Evolutionary conservation across 1,140 invertebrate species (phyloP), one percentile per base, ranked within the genome.

Genomic region (Chrysopa pallens): DNA sequence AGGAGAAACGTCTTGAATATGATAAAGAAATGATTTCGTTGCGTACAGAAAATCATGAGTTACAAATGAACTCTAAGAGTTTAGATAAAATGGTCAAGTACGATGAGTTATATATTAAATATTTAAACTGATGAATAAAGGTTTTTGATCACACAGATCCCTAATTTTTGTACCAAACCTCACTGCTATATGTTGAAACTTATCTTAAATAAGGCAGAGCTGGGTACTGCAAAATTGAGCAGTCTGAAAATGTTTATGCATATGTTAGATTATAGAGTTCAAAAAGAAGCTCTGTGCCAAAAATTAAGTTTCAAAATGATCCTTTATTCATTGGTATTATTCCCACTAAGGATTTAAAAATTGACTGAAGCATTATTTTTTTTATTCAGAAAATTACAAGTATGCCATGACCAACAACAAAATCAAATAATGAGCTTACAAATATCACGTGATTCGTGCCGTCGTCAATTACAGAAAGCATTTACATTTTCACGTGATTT

Each of bases 401-500:
- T 67, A 11, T 64, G 68, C 46, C 65, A 60, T 44, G 49, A 48
- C 11, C 36, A 66, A 36, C 60, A 59, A 33, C 62, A 67, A 4
- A 56, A 66, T 14, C 8, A 33, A 9, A 9, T 33, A 2, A 12
- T 33, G 31, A 33, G 8, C 4, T 33, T 12, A 6, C 62, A 69
- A 52, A 52, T 67, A 27, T 69, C 67, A 11, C 57, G 64, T 39
- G 68, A 70, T 42, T 68, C 69, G 3, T 63, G 67, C 6, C 66
- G 67, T 35, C 62, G 64, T 40, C 69, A 72, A 48, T 52, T 73
- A 27, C 62, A 56, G n/a, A 71, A 73, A 51, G 67, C 66, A 1
- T 69, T 70, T 51, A 52, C 49, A 13, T 70, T 70, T 50, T 67
- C 69, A 23, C 61, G 69, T 47, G 63, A 70, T 47, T 53, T 74